Evolutionary conservation across 2,113 vertebrate genomes (phyloP), one percentile per base, ranked within the genome.

Genomic region (Hirundichthys speculiger): DNA sequence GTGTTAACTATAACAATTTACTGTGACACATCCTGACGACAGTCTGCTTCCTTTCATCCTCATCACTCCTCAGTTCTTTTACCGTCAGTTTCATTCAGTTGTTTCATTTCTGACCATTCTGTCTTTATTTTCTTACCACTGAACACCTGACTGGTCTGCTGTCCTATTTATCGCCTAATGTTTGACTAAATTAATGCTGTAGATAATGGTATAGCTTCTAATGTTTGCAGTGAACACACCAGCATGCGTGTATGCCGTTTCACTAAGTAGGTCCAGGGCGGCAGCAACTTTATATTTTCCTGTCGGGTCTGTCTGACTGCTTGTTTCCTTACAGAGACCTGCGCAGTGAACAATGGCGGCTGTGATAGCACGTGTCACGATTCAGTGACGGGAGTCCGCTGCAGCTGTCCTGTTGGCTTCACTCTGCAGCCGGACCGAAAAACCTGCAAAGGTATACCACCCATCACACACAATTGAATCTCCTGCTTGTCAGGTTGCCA

Each of bases 311-410:
- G 50, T 83, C 71, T 90, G 55, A 86, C 71, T 75, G 47, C 61
- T 52, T 64, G 73, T 82, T 66, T 73, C 63, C 64, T 70, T 68
- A 59, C 80, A 99, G 97, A 99, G 93, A 99, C 96, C 1, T 98
- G 96, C 38, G 95, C 97, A 2, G 95, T 99, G 82, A 99, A 99
- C 92, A 99, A 99, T 0, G 97, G 97, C 3, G 97, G 97, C 80
- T 99, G 97, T 0, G 97, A 99, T 85, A 99, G 96, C 90, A 98
- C 96, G 38, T 99, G 97, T 85, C 96, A 99, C 0, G 97, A 99
- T 0, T 96, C 96, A 0, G 93, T 95, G 20, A 94, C 95, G 0
- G 97, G 97, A 0, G 96, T 98, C 42, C 96, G 98, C 86, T 99
- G 97, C 91, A 99, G 96, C 93, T 99, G 97, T 80, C 97, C 97